Base-by-base conservation (phyloP, 2,888 invertebrate genomes). In the Lampropteryx suffumata region DNA sequence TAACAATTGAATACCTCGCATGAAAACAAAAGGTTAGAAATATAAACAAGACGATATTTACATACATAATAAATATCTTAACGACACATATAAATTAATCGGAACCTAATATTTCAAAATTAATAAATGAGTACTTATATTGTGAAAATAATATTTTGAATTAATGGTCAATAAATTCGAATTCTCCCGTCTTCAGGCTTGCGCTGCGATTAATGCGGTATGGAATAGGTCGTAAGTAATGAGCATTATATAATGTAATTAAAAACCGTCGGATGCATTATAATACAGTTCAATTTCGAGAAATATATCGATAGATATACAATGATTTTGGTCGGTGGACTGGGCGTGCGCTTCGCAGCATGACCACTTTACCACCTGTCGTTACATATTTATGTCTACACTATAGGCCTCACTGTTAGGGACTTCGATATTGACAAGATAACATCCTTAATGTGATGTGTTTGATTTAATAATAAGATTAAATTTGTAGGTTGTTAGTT, bases 381-480 rank as follows among this genome's bases (percentile, higher is more conserved):
- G 89, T 84, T 90, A 85, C 87, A 88, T 89, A 90, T 90, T 89
- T 90, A 90, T 90, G 89, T 87, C 89, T 88, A 89, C 89, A 89
- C 89, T 88, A 89, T 89, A 85, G 85, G 82, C 85, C 84, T 85
- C 89, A 88, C 89, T 89, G 89, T 88, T 86, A 88, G 87, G 86
- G 86, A 88, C 88, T 89, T 84, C 81, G 89, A 90, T 90, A 90
- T 89, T 90, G 89, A 90, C 89, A 89, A 88, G 89, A 88, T 89
- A 90, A 90, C 90, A 90, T 88, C 90, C 90, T 89, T 91, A 91
- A 91, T 91, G 90, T 91, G 90, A 91, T 91, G 90, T 87, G 90
- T 90, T 90, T 90, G 90, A 91, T 91, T 91, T 90, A 91, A 91
- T 91, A 91, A 89, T 84, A 87, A 89, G 90, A 90, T 90, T 89